Evolutionary conservation across 1,140 invertebrate genomes (phyloP), one percentile per base, ranked within the genome.

Genomic region (Diploscapter pachys): DNA sequence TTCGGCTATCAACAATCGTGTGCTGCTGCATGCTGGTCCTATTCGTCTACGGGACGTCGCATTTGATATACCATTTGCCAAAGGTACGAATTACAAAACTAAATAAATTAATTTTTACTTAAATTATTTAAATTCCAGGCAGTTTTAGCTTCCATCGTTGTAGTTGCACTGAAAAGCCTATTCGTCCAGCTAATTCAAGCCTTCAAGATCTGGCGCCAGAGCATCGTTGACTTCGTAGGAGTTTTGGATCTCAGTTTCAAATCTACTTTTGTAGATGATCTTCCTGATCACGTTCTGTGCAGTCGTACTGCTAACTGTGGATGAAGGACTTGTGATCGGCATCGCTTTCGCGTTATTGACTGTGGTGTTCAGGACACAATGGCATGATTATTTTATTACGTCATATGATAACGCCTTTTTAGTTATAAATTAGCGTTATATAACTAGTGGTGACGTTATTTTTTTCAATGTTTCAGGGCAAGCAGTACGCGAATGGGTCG

Each of bases 241-340:
- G 57, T 62, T 49, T 8, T 48, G 49, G 48, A 55, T n/a, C 48
- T 54, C 52, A 52, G 4, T 13, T 31, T 31, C 57, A 13, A 49
- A 56, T 3, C 4, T 11, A 72, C 8, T 31, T 48, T 79, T 86
- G 8, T 77, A 87, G 87, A 78, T 83, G 65, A 86, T 88, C 49
- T 88, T 87, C 87, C 68, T 87, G 31, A 82, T 87, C 9, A 86
- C 87, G 3, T 88, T 87, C 73, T n/a, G 83, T 5, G 80, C 86
- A 49, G 87, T 87, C 0, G 83, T 87, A n/a, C 72, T 88, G 3
- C 71, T 88, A 11, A 88, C 88, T 79, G 87, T 88, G 4, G 87
- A 87, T 61, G 80, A 86, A 31, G 88, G 88, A 4, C 81, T 88
- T 55, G 78, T 85, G 50, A 83, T 87, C 4, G 88, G 87, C 5